phyloP scores from a whole-genome alignment of 2,113 vertebrate species.

The Corythornis vintsioides region DNA sequence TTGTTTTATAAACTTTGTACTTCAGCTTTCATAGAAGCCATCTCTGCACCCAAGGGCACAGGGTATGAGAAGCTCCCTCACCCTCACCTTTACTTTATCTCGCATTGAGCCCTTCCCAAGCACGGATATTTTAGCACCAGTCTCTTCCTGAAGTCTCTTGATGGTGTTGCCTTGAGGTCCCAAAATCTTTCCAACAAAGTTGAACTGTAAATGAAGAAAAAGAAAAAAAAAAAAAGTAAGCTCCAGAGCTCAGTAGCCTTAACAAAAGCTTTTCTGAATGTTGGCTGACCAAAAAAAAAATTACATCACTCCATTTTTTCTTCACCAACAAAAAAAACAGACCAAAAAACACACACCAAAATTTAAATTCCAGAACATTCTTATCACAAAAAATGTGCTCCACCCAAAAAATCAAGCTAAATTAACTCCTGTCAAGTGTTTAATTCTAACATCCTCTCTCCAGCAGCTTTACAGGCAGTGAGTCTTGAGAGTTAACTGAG shows the following conservation, averaged over 20 bases:
- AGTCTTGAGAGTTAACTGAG: neutral
- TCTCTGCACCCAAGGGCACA: neutral
- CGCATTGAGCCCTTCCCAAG: slow-evolving; percentile 97
- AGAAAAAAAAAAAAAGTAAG: neutral
- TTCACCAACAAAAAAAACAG: neutral
- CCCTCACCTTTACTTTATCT: slow-evolving; percentile 91
- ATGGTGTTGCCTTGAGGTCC: slow-evolving; percentile 98
- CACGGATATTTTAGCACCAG: slow-evolving; percentile 91
- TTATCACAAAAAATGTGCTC: neutral
- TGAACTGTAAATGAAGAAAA: slow-evolving; percentile 82
- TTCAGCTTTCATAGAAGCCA: neutral
- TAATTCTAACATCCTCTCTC: neutral
- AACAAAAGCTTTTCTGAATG: neutral
- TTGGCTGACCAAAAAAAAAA: neutral
- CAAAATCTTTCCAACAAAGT: slow-evolving; percentile 98
- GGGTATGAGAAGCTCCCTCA: neutral
- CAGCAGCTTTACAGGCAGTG: neutral
- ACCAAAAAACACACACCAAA: neutral
- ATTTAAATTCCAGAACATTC: neutral
- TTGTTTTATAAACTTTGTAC: neutral
- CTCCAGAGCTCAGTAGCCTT: neutral
- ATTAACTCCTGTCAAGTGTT: neutral
- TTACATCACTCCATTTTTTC: neutral
- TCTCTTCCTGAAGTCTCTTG: slow-evolving; percentile 85
- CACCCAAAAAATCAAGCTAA: neutral